These are phyloP conservation scores for Anthrax anthrax DNA, from an alignment of 2,888 invertebrate genomes.

Conservation along the genomic window DNA sequence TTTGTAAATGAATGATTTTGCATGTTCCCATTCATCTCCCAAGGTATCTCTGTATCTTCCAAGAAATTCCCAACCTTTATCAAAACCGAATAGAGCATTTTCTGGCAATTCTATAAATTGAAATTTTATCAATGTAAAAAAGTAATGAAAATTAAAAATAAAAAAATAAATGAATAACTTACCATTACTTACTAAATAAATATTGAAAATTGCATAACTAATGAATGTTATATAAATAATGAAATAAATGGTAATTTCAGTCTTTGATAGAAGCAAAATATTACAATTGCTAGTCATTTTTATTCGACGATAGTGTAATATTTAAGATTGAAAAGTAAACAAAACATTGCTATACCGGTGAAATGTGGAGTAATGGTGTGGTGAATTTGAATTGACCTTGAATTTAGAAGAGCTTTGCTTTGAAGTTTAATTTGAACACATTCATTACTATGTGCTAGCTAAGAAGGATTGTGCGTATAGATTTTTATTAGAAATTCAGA, in stretches of 20 bases:
- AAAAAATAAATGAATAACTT: neutral
- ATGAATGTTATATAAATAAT: conserved; percentile 26
- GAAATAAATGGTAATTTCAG: conserved; percentile 25
- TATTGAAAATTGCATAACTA: conserved; percentile 5
- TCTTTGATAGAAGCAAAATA: conserved; percentile 11
- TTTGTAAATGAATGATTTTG: conserved; percentile 20
- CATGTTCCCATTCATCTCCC: conserved; percentile 29
- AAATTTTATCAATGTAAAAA: neutral
- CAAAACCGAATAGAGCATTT: conserved; percentile 19
- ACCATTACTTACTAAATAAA: conserved; percentile 10
- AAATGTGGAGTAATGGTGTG: too few species aligned
- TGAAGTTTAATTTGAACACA: too few species aligned
- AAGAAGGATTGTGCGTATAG: too few species aligned
- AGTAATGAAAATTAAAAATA: neutral
- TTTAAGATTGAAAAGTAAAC: too few species aligned
- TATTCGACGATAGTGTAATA: neutral
- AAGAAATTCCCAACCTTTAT: conserved; percentile 23
- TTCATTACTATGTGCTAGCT: too few species aligned
- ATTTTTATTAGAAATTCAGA: too few species aligned
- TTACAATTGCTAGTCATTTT: neutral
- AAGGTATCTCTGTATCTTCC: conserved; percentile 25
- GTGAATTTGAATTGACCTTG: too few species aligned
- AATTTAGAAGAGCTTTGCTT: too few species aligned
- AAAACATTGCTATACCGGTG: too few species aligned
- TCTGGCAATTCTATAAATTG: conserved; percentile 15